Base-by-base conservation (phyloP, 2,113 vertebrate genomes). In the Pluvianellus socialis region DNA sequence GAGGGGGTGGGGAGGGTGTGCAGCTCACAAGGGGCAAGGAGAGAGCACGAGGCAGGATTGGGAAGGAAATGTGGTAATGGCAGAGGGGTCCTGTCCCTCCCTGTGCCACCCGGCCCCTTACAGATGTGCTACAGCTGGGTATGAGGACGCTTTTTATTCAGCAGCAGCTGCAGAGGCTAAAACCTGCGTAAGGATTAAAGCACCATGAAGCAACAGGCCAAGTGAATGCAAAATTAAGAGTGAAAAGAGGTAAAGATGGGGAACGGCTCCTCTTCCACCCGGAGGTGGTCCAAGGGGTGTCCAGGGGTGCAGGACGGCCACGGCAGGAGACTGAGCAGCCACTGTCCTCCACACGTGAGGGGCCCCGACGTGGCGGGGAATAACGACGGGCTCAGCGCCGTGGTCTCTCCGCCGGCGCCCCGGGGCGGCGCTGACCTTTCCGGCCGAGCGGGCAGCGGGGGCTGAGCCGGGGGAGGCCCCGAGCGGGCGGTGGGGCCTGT, bases 21-120 rank as follows among this genome's bases (percentile, higher is more conserved):
- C 19, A 42, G 50, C 15, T 63, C 47, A 6, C 27, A 22, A 14
- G 45, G 47, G 30, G 15, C 20, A 56, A 56, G 26, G 15, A 35
- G 14, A 49, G n/a, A 66, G n/a, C 1, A 1, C 0, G 2, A 23
- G 19, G 40, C 33, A 33, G 13, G 47, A 68, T 9, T 8, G 16
- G 38, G 47, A 42, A 45, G 47, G n/a, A 49, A 49, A 32, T 6
- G 40, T 10, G 19, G 28, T 72, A 55, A 56, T 6, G 58, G 27
- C 2, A 4, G 42, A 18, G 1, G 9, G 28, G 53, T 62, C 55
- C 47, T 30, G 21, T 7, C 9, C 50, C 35, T 28, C 38, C 17
- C 49, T 35, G 49, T 10, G 14, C 52, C 52, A 21, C 70, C 61
- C 13, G 0, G 14, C 32, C 58, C 50, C 74, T 30, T 21, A n/a